phyloP scores from a whole-genome alignment of 2,888 invertebrate species.

The Sinotaia quadrata region DNA sequence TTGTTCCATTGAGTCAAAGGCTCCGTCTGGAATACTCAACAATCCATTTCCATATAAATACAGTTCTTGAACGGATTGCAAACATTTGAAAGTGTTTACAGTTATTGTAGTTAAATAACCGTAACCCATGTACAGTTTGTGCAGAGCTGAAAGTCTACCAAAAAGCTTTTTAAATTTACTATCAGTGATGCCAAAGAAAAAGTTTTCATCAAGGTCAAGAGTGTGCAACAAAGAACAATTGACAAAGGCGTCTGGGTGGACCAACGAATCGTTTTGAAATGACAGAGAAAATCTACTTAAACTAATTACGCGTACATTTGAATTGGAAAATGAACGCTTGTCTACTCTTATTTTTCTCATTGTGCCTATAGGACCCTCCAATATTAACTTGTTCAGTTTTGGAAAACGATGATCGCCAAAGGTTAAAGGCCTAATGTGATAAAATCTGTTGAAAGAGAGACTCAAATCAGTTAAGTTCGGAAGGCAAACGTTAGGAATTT shows the following conservation, averaged over 20 bases:
- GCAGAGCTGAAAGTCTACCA: slow-evolving; percentile 6
- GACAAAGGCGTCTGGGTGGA: slow-evolving; percentile 11
- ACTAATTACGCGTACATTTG: too few species aligned
- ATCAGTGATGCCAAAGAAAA: neutral
- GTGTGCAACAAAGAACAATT: neutral
- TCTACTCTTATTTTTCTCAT: too few species aligned
- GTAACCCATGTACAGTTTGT: slow-evolving; percentile 15
- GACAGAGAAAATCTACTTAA: too few species aligned
- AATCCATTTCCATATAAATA: neutral
- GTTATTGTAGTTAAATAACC: slow-evolving; percentile 3
- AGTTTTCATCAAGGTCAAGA: slow-evolving; percentile 20
- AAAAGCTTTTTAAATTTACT: slow-evolving; percentile 9
- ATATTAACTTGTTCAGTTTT: too few species aligned
- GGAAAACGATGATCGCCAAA: too few species aligned
- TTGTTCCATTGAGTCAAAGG: slow-evolving; percentile 1
- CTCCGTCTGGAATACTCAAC: neutral
- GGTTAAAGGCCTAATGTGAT: too few species aligned
- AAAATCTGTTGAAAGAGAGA: too few species aligned
- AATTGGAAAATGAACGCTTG: too few species aligned
- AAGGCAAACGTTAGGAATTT: too few species aligned
- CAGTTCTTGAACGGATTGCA: neutral
- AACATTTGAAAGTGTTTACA: neutral
- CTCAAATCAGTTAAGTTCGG: too few species aligned
- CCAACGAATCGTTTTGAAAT: too few species aligned
- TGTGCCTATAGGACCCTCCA: too few species aligned